A percentile compares a stretch with the other conserved stretches of the same genome.
Evolutionary conservation across 2,797 vertebrate genomes (phyloP).

Genomic region (Mormyrops attenuatus): DNA sequence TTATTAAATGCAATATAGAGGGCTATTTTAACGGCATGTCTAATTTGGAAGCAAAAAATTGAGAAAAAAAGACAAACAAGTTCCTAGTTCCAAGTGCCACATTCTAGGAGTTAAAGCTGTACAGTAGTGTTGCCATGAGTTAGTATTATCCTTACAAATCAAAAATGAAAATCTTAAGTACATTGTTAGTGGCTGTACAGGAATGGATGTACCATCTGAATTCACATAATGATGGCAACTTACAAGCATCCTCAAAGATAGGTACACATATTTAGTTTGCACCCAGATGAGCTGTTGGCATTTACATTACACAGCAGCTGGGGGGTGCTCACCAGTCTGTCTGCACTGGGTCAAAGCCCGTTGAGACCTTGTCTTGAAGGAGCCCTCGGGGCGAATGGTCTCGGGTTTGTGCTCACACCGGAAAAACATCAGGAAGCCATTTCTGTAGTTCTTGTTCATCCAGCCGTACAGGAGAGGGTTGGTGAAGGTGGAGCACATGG

Average conservation of each 20-base stretch:
- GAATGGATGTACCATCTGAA: background rate
- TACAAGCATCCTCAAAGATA: background rate
- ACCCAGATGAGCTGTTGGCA: background rate
- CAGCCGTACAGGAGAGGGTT: conserved; percentile 86
- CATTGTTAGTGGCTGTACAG: background rate
- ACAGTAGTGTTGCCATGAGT: background rate
- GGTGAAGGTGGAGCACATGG: conserved; percentile 87
- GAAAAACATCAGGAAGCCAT: conserved; percentile 86
- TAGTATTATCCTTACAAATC: background rate
- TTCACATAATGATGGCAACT: background rate
- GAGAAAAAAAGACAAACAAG: background rate
- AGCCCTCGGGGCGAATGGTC: conserved; percentile 74
- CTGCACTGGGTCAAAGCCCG: conserved; percentile 67
- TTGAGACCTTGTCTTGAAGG: conserved; percentile 71
- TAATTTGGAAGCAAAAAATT: background rate
- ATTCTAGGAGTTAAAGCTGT: background rate
- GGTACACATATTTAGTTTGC: background rate
- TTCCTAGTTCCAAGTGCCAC: background rate
- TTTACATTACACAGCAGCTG: conserved; percentile 68
- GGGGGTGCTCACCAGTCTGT: conserved; percentile 61
- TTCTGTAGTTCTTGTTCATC: conserved; percentile 96
- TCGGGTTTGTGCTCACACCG: conserved; percentile 79
- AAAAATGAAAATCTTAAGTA: background rate
- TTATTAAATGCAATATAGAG: background rate
- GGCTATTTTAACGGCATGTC: background rate